These are phyloP conservation scores for Drosophila mayri DNA, from an alignment of 1,140 invertebrate species.

Conservation along the genomic window DNA sequence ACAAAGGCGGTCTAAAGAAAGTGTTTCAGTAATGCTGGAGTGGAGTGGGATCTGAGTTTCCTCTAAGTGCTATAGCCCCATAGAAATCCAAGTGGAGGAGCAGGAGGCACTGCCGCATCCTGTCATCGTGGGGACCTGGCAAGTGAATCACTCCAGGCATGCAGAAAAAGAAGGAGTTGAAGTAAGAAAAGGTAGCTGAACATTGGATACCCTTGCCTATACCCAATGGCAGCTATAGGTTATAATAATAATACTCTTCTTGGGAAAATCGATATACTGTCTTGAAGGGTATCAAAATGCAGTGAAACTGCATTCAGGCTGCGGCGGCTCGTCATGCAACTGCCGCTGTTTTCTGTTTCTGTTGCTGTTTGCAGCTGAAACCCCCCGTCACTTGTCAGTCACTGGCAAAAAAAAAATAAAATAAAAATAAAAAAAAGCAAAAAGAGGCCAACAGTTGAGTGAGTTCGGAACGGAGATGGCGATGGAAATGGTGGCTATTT, in stretches of 20 bases:
- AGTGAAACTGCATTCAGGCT: constrained; percentile 61
- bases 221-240: background rate
- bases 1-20: constrained; percentile 24
- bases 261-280: background rate
- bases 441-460: constrained; percentile 70
- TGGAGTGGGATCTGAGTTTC: constrained; percentile 15
- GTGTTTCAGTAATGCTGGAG: constrained; percentile 15
- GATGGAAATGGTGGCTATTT: constrained; percentile 41
- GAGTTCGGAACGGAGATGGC: constrained; percentile 46
- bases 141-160: constrained; percentile 78
- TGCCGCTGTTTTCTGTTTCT: constrained; percentile 62
- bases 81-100: constrained; percentile 47
- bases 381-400: constrained; percentile 58
- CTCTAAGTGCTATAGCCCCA: constrained; percentile 58
- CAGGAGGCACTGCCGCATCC: constrained; percentile 71
- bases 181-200: background rate
- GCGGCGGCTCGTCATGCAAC: constrained; percentile 74
- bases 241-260: background rate
- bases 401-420: constrained; percentile 19
- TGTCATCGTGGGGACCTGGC: constrained; percentile 55
- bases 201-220: background rate
- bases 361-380: constrained; percentile 8
- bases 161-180: constrained; percentile 30
- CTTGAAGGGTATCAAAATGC: constrained; percentile 5
- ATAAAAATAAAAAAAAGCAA: constrained; percentile 2